A percentile compares a stretch with the other conserved stretches of the same genome.
Conservation (phyloP, 1,140 invertebrate genomes). For the Triops longicaudatus region DNA sequence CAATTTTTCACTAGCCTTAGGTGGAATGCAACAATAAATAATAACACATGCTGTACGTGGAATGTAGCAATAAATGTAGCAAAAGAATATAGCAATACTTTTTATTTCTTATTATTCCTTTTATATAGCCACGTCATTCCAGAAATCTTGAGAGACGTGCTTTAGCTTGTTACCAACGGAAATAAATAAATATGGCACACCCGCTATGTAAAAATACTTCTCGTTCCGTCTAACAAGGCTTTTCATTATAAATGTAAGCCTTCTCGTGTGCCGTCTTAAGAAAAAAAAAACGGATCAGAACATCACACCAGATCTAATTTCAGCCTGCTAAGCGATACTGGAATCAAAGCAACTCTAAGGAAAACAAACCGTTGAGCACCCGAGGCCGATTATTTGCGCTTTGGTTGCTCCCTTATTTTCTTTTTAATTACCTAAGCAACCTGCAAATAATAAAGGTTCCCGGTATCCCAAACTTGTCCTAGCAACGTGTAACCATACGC, state of each 20-base stretch:
- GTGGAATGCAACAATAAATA: too few species aligned
- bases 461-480: not conserved
- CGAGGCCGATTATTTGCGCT: not conserved
- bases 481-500: not conserved
- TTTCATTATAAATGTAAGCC: not conserved
- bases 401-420: not conserved
- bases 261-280: too few species aligned
- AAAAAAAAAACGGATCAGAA: not conserved
- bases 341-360: not conserved
- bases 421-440: constrained; percentile 12
- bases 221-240: not conserved
- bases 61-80: too few species aligned
- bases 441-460: not conserved
- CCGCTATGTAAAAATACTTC: not conserved
- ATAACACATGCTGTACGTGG: too few species aligned
- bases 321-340: not conserved
- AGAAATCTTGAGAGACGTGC: too few species aligned
- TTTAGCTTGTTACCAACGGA: too few species aligned
- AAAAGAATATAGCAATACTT: too few species aligned
- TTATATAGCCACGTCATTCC: too few species aligned
- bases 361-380: not conserved
- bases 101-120: too few species aligned
- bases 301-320: not conserved
- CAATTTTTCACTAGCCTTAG: too few species aligned
- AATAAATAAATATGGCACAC: not conserved